Conservation (phyloP, 2,888 invertebrate species). For the Drosophila ustulata region DNA sequence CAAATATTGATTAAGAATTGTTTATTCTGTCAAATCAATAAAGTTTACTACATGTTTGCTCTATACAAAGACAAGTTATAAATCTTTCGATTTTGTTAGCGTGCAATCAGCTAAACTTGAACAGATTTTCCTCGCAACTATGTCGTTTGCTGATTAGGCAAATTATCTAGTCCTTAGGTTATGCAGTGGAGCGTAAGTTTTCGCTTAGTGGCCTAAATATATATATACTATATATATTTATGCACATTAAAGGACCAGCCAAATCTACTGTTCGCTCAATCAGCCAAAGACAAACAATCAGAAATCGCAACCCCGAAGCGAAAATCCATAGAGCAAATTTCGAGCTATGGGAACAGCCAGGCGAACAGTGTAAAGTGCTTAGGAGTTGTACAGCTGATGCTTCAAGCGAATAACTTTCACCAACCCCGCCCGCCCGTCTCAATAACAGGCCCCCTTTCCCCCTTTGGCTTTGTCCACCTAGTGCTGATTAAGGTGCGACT, state of each 20-base stretch:
- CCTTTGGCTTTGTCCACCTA: conserved; percentile 32
- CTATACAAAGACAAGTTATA: not conserved
- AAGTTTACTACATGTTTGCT: not conserved
- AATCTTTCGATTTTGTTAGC: not conserved
- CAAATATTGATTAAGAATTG: not conserved
- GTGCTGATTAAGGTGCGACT: conserved; percentile 70
- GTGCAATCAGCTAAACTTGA: not conserved
- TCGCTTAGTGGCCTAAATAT: conserved; percentile 12
- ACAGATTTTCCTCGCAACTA: not conserved
- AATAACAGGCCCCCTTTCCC: not conserved
- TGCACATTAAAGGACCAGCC: conserved; percentile 15
- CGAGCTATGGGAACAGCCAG: not conserved
- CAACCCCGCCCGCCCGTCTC: too few species aligned
- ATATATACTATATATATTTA: conserved; percentile 10
- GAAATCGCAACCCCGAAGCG: conserved; percentile 40
- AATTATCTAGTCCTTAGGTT: conserved; percentile 20
- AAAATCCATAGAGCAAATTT: conserved; percentile 19
- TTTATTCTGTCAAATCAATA: not conserved
- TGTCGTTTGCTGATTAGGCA: conserved; percentile 10
- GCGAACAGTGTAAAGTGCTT: conserved; percentile 47
- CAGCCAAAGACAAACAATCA: conserved; percentile 69
- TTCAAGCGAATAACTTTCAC: conserved; percentile 9
- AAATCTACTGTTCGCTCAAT: conserved; percentile 61
- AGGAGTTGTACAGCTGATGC: conserved; percentile 36
- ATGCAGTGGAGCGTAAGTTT: conserved; percentile 14